These are phyloP conservation scores for Lasius platythorax DNA, from an alignment of 2,888 invertebrate species.

Conservation along the genomic window DNA sequence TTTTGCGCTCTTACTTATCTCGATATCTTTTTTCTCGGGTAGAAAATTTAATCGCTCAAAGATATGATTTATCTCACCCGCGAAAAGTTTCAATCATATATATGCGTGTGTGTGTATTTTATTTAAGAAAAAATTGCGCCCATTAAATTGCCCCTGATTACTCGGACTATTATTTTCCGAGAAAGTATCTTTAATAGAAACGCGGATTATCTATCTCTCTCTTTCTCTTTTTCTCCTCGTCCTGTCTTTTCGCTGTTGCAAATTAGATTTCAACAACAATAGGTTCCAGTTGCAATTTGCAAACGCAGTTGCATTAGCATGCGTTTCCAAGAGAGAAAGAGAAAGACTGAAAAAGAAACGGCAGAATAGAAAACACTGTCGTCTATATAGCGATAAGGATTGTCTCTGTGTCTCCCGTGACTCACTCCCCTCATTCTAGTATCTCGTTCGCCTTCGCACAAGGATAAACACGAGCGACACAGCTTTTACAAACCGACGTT, in stretches of 20 bases:
- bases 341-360: not conserved
- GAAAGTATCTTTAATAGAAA: not conserved
- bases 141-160: constrained; percentile 18
- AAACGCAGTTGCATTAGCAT: not conserved
- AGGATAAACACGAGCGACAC: constrained; percentile 27
- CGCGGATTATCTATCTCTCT: constrained; percentile 17
- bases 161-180: not conserved
- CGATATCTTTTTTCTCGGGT: not conserved
- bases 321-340: not conserved
- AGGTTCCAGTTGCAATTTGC: not conserved
- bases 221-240: not conserved
- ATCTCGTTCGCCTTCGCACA: constrained; percentile 29
- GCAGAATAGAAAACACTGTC: not conserved
- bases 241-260: constrained; percentile 1
- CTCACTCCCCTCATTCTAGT: constrained; percentile 19
- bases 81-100: not conserved
- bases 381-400: constrained; percentile 13
- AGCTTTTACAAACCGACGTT: constrained; percentile 64
- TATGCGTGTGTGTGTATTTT: not conserved
- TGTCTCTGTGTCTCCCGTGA: constrained; percentile 21
- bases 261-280: constrained; percentile 23
- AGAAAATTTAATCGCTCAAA: not conserved
- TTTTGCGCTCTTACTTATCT: not conserved
- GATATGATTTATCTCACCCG: not conserved
- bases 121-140: not conserved